phyloP scores from a whole-genome alignment of 2,888 invertebrate species.

The Dusona sp. region DNA sequence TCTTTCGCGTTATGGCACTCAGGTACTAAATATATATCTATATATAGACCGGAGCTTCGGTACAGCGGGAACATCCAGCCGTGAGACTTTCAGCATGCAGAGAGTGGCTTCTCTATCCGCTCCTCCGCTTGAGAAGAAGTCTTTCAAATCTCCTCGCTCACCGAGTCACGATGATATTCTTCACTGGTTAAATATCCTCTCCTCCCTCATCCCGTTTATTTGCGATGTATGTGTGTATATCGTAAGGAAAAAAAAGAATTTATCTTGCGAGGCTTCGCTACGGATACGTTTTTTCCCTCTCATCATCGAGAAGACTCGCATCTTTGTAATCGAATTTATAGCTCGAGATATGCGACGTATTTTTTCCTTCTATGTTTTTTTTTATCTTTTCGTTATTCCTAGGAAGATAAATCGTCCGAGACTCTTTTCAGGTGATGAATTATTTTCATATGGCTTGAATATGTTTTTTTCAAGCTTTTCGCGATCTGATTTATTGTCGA shows the following conservation, averaged over 20 bases:
- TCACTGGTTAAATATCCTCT: constrained; percentile 25
- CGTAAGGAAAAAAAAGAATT: constrained; percentile 7
- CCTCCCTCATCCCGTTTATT: constrained; percentile 1
- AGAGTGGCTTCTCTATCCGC: constrained; percentile 65
- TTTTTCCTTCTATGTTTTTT: neutral
- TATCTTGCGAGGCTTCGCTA: constrained; percentile 61
- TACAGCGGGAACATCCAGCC: constrained; percentile 48
- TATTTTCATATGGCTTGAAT: neutral
- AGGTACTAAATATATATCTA: neutral
- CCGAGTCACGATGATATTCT: constrained; percentile 36
- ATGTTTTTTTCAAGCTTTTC: neutral
- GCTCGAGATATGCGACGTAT: neutral
- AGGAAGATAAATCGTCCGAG: neutral
- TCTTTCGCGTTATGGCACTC: constrained; percentile 41
- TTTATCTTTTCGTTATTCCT: neutral
- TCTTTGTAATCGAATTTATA: constrained; percentile 22
- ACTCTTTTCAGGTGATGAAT: neutral
- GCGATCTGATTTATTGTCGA: neutral
- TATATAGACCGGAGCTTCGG: constrained; percentile 5
- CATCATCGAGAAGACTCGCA: neutral
- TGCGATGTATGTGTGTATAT: neutral
- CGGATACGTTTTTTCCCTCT: neutral
- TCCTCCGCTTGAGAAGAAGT: constrained; percentile 55
- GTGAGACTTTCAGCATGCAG: constrained; percentile 63
- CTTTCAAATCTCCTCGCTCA: constrained; percentile 63